Evolutionary conservation across 2,888 invertebrate genomes (phyloP).

Genomic region (Myathropa florea): DNA sequence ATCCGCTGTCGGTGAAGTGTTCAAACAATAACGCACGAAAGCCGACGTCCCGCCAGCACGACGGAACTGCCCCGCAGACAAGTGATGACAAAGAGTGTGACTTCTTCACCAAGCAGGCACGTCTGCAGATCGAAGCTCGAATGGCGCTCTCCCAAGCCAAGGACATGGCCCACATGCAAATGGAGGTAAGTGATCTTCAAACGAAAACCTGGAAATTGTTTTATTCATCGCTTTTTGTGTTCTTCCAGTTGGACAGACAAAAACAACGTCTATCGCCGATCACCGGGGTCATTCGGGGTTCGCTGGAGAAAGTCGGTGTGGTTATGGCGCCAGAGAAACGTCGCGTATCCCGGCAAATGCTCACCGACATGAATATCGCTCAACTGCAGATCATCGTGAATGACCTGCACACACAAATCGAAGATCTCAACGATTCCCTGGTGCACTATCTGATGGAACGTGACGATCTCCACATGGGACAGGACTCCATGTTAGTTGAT

Average conservation of each 20-base stretch:
- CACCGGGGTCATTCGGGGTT: conserved; percentile 91
- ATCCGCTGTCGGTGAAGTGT: conserved; percentile 75
- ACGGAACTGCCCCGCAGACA: conserved; percentile 80
- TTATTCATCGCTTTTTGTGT: not conserved
- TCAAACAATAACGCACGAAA: conserved; percentile 71
- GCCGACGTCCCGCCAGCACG: conserved; percentile 45
- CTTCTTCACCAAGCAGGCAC: conserved; percentile 90
- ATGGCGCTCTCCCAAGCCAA: conserved; percentile 94
- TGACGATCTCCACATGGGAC: conserved; percentile 98
- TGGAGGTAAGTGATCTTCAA: conserved; percentile 84
- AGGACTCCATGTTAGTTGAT: conserved; percentile 98
- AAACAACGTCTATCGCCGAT: conserved; percentile 89
- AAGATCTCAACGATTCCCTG: conserved; percentile 93
- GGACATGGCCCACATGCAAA: conserved; percentile 94
- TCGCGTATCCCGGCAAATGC: conserved; percentile 90
- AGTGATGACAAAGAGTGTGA: conserved; percentile 86
- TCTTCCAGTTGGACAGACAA: conserved; percentile 84
- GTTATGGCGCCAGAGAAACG: conserved; percentile 91
- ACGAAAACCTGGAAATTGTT: not conserved
- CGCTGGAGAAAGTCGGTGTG: conserved; percentile 90
- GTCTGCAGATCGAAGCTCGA: conserved; percentile 92
- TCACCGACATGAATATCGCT: conserved; percentile 96
- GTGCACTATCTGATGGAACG: conserved; percentile 94
- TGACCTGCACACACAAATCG: conserved; percentile 96
- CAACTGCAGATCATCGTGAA: conserved; percentile 96